A percentile compares a stretch with the other conserved stretches of the same genome.
phyloP scores from a whole-genome alignment of 2,113 vertebrate genomes.

The Oenanthe oenanthe region DNA sequence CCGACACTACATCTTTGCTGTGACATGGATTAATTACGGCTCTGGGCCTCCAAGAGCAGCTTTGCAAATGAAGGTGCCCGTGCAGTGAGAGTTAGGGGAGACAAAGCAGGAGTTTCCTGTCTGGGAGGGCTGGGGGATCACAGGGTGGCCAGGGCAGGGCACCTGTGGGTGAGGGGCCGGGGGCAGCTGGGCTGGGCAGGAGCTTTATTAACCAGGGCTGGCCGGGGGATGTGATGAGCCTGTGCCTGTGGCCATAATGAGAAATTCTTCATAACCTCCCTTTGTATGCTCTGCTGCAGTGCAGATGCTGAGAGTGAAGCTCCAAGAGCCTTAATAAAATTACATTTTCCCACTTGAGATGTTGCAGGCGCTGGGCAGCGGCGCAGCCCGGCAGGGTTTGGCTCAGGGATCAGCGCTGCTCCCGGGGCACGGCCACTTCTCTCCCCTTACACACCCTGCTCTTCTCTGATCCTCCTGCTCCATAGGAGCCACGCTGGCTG shows the following conservation, averaged over 20 bases:
- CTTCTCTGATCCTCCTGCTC: not conserved
- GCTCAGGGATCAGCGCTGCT: not conserved
- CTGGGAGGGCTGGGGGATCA: rapidly evolving
- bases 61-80: conserved; percentile 11
- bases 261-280: conserved; percentile 30
- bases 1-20: conserved; percentile 50
- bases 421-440: not conserved
- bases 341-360: conserved; percentile 25
- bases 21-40: conserved; percentile 73
- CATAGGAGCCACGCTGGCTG: rapidly evolving
- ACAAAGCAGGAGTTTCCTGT: not conserved
- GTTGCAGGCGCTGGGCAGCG: not conserved
- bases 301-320: conserved; percentile 28
- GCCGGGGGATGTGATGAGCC: not conserved
- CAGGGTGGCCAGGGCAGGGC: not conserved
- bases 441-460: rapidly evolving
- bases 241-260: not conserved
- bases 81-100: conserved; percentile 36
- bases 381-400: not conserved
- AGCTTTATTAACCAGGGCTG: not conserved
- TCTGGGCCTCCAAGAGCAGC: conserved; percentile 49
- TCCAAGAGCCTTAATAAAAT: conserved; percentile 21
- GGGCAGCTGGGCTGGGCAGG: not conserved
- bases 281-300: conserved; percentile 37
- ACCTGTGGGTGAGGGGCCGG: not conserved